phyloP scores from a whole-genome alignment of 2,888 invertebrate genomes.

The Timandra comae region DNA sequence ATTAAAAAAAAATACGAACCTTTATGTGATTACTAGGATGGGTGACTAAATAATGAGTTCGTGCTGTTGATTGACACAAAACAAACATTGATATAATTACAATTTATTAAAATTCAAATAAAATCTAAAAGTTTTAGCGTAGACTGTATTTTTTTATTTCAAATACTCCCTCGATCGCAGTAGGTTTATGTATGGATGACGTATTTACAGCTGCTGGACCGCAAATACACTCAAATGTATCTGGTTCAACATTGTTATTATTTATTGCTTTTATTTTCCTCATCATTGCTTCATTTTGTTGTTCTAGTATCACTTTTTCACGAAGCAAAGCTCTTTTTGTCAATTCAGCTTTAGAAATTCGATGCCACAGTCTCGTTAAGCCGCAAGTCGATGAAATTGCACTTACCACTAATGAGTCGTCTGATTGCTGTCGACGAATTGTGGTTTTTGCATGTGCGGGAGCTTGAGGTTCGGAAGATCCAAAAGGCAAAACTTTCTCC shows the following conservation, averaged over 20 bases:
- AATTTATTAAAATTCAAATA: no score
- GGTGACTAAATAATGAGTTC: no score
- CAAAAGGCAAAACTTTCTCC: conserved; percentile 68
- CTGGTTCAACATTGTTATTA: conserved; percentile 29
- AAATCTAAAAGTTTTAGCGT: conserved; percentile 11
- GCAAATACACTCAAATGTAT: conserved; percentile 33
- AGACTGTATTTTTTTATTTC: conserved; percentile 40
- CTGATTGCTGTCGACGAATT: conserved; percentile 37
- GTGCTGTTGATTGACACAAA: no score
- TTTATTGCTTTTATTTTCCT: conserved; percentile 32
- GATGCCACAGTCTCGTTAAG: conserved; percentile 59
- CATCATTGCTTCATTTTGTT: conserved; percentile 47
- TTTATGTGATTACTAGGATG: no score
- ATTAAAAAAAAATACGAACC: no score
- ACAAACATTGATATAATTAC: no score
- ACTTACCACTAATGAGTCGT: conserved; percentile 48
- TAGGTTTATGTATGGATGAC: conserved; percentile 25
- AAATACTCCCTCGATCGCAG: conserved; percentile 44
- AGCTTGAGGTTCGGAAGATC: conserved; percentile 36
- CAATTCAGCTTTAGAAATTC: conserved; percentile 57
- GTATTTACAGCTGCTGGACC: conserved; percentile 19
- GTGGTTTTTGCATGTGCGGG: conserved; percentile 35
- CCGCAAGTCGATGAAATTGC: conserved; percentile 51
- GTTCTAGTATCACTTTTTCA: conserved; percentile 51
- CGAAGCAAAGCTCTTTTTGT: conserved; percentile 50